Base-by-base conservation (phyloP, 1,140 invertebrate genomes). In the Conus ventricosus region DNA sequence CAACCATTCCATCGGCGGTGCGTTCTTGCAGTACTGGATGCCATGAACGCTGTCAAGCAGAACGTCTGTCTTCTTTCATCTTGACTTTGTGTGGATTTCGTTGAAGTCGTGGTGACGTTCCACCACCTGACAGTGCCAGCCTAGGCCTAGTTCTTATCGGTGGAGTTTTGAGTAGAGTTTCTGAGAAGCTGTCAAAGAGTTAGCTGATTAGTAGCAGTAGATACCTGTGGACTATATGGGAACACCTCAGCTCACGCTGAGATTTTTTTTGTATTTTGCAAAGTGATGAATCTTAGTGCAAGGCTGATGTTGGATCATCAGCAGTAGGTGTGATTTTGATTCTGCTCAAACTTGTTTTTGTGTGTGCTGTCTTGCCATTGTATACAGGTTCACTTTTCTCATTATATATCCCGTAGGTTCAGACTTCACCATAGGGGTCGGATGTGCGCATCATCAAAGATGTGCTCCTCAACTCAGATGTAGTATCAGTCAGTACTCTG, bases 161-260 rank as follows among this genome's bases (percentile, higher is more conserved):
- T 60, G 57, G 57, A 60, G 57, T 8, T 60, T 8, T 60, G 57
- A 60, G 54, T 85, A 75, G n/a, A 25, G 25, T 27, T 57, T 55
- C 25, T 84, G 25, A 23, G n/a, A 57, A 84, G 51, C 25, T 39
- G 53, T 71, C 8, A 1, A 86, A 39, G 20, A 51, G 5, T 86
- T 51, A 15, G 27, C 71, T 51, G 8, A 71, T 75, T 54, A 39
- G 71, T 86, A 71, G 25, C 39, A 71, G 71, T 86, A 86, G 63
- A 75, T 53, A 25, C 53, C 27, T 71, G 39, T 86, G 39, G 63
- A 86, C 53, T 20, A 7, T 71, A n/a, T 20, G 6, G 20, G 20
- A 23, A 20, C 6, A n/a, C 6, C 20, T 71, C 67, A 71, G 20
- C 13, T 71, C 20, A 20, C 20, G 20, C 67, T 20, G 67, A 23